Percentiles rank a stretch among this genome's conserved stretches.
These are phyloP conservation scores for Thalpophila matura DNA, from an alignment of 2,888 invertebrate genomes.

Conservation along the genomic window DNA sequence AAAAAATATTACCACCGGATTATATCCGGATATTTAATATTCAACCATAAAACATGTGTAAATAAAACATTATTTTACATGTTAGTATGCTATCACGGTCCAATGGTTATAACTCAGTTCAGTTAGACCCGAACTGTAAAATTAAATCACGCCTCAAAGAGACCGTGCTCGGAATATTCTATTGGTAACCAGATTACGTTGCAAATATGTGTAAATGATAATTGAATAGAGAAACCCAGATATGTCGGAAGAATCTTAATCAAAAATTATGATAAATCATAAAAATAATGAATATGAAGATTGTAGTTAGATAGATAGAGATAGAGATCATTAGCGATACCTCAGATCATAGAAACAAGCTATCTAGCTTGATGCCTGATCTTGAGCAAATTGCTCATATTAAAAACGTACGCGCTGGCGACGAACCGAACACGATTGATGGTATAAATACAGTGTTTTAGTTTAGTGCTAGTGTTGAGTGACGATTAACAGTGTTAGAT, in stretches of 20 bases:
- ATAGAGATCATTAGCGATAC: no score
- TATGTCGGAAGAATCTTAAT: constrained; percentile 35
- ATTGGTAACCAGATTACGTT: constrained; percentile 50
- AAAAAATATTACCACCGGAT: neutral
- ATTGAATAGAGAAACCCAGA: constrained; percentile 47
- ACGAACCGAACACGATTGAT: no score
- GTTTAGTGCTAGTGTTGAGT: no score
- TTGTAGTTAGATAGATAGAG: no score
- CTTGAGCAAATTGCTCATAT: no score
- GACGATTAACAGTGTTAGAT: no score
- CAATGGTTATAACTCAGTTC: constrained; percentile 55
- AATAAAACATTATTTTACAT: constrained; percentile 28
- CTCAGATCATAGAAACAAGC: no score
- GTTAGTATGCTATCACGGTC: constrained; percentile 56
- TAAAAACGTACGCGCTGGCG: no score
- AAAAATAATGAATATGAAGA: neutral
- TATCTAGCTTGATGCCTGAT: no score
- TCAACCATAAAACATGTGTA: neutral
- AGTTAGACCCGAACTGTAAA: constrained; percentile 51
- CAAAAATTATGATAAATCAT: neutral
- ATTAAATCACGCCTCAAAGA: constrained; percentile 66
- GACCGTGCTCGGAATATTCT: constrained; percentile 59
- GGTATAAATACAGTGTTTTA: no score
- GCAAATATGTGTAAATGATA: constrained; percentile 63
- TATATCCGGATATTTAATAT: neutral